Conservation (phyloP, 2,113 vertebrate genomes). For the Gorsachius goisagi region DNA sequence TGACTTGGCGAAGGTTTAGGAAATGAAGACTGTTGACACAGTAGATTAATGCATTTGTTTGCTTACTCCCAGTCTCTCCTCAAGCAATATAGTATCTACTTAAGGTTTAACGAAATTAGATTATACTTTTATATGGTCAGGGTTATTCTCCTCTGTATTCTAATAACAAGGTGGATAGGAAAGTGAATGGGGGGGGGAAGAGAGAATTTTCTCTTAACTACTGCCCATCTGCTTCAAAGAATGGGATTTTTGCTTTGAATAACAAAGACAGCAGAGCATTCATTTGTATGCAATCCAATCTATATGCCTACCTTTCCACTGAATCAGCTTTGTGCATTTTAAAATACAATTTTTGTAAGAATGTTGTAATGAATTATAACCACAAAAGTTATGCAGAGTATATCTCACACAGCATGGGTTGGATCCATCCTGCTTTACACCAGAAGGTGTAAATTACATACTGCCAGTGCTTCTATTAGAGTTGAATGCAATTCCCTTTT, state of each 20-base stretch:
- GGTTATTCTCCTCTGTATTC: background rate
- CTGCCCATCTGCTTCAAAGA: background rate
- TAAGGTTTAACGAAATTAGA: background rate
- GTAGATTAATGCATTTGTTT: conserved; percentile 17
- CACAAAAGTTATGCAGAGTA: background rate
- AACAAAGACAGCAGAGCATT: background rate
- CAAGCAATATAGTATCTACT: background rate
- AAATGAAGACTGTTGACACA: conserved; percentile 14
- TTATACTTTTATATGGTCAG: background rate
- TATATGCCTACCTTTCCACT: background rate
- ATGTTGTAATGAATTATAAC: background rate
- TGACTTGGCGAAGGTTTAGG: background rate
- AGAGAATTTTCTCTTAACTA: background rate
- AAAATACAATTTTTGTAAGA: background rate
- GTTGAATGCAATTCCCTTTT: background rate
- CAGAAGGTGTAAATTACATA: background rate
- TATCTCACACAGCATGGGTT: background rate
- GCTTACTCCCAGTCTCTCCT: background rate
- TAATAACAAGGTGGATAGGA: background rate
- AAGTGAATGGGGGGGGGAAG: background rate
- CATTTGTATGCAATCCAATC: background rate
- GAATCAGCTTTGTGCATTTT: background rate
- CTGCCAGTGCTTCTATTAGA: background rate
- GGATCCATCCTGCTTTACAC: background rate
- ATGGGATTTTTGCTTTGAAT: background rate